These are phyloP conservation scores for Drosophila pruinosa DNA, from an alignment of 1,140 invertebrate genomes.

Conservation along the genomic window DNA sequence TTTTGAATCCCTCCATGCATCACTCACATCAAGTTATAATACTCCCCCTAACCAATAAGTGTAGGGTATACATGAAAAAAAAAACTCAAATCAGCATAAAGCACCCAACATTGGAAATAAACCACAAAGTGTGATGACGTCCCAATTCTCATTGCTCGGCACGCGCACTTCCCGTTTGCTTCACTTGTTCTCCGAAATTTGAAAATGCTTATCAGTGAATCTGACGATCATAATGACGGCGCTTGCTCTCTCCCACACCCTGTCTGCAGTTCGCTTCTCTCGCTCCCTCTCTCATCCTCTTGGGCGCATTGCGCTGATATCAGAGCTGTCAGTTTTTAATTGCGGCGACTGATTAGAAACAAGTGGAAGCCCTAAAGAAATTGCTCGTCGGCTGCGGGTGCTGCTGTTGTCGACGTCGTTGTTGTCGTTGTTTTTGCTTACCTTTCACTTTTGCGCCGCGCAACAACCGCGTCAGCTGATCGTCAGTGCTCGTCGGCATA, in stretches of 20 bases:
- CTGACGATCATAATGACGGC: slow-evolving; percentile 26
- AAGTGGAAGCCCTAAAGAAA: slow-evolving; percentile 17
- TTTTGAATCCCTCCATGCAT: too few relatives aligned
- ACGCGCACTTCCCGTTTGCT: slow-evolving; percentile 16
- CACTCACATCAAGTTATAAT: not conserved
- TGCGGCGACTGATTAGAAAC: slow-evolving; percentile 22
- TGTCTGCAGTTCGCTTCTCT: not conserved
- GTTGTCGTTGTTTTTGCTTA: slow-evolving; percentile 48
- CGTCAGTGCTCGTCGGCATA: not conserved
- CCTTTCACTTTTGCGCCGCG: slow-evolving; percentile 56
- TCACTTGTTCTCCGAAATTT: slow-evolving; percentile 1
- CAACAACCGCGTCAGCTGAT: slow-evolving; percentile 52
- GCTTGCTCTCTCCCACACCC: not conserved
- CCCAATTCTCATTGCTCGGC: slow-evolving; percentile 12
- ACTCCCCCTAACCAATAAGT: not conserved
- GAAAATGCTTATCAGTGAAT: slow-evolving; percentile 17
- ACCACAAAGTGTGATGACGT: slow-evolving; percentile 18
- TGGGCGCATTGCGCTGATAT: slow-evolving; percentile 9
- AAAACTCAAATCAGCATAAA: slow-evolving; percentile 13
- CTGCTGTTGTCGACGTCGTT: slow-evolving; percentile 23
- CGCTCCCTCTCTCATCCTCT: not conserved
- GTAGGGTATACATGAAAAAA: not conserved
- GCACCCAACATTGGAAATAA: not conserved
- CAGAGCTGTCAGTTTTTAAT: slow-evolving; percentile 8
- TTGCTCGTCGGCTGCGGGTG: slow-evolving; percentile 6